Base-by-base conservation (phyloP, 1,140 invertebrate species). In the Penaeus indicus region DNA sequence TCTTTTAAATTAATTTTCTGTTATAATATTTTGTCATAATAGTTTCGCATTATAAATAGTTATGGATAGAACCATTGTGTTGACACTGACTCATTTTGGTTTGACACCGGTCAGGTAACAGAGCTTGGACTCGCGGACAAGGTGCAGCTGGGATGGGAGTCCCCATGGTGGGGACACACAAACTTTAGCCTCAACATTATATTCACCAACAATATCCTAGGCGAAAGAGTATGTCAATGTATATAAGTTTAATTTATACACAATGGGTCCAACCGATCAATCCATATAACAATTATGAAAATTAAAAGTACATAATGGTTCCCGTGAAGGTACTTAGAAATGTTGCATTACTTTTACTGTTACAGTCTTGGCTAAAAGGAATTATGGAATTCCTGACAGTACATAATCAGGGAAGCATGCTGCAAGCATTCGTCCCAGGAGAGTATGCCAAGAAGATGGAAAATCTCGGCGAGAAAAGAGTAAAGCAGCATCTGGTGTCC, bases 121-220 rank as follows among this genome's bases (percentile, higher is more conserved):
- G 72, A 75, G 11, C 72, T 75, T 75, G 72, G 72, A 5, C 27
- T 75, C 13, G 72, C 72, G 42, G 72, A 75, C 72, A 75, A 75
- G 72, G n/a, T 75, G 27, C 72, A 75, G 42, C 21, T 75, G 21
- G 72, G 72, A 16, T 75, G 72, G 72, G 8, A 32, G 13, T 25
- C 22, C 7, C 25, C 72, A 5, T 75, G 72, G 72, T 75, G 72
- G 27, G 72, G 42, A 13, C 1, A 32, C 10, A 19, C 42, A 5
- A 3, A 75, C 72, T 32, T 27, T 13, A 75, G 18, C 25, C 42
- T 75, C 72, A 75, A 75, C n/a, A 75, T 54, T 2, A 54, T 54
- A 13, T 54, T 54, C 54, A 54, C 54, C 54, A 54, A 54, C 2
- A 8, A 54, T 16, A 54, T 54, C 16, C 54, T 13, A 13, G 54